phyloP scores from a whole-genome alignment of 2,888 invertebrate genomes.

The Drosophila paranaensis region DNA sequence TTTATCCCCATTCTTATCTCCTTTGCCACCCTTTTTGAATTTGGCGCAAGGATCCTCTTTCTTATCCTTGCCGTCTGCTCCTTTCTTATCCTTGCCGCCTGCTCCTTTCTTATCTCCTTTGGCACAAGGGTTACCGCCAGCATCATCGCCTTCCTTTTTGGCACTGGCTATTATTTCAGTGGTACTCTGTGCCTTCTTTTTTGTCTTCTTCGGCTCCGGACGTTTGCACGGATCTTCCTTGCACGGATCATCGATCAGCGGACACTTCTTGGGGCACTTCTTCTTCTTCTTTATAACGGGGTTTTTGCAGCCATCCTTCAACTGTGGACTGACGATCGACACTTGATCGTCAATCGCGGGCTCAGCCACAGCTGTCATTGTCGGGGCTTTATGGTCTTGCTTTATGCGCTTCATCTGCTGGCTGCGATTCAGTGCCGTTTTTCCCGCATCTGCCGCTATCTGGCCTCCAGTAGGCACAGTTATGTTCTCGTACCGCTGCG shows the following conservation, averaged over 20 bases:
- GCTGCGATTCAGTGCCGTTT: constrained; percentile 44
- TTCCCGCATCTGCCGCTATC: constrained; percentile 15
- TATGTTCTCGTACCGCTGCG: background rate
- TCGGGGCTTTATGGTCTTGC: background rate
- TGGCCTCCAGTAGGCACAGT: background rate
- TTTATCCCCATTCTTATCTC: constrained; percentile 3
- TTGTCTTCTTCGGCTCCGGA: constrained; percentile 21
- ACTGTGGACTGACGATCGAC: constrained; percentile 14
- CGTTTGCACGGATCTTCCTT: constrained; percentile 53
- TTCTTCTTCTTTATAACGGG: constrained; percentile 65
- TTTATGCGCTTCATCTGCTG: constrained; percentile 46
- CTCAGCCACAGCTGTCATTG: constrained; percentile 13
- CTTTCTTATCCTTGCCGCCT: constrained; percentile 1
- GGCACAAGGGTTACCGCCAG: constrained; percentile 6
- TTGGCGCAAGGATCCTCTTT: constrained; percentile 1
- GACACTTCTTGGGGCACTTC: constrained; percentile 65
- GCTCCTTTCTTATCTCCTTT: constrained; percentile 5
- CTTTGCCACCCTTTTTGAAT: background rate
- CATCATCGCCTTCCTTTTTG: constrained; percentile 3
- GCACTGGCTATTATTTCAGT: constrained; percentile 33
- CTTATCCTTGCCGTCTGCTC: background rate
- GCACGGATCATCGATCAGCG: constrained; percentile 58
- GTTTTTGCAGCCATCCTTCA: constrained; percentile 65
- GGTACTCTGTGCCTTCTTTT: constrained; percentile 22
- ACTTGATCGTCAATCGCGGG: background rate